Evolutionary conservation across 2,797 vertebrate species (phyloP), one percentile per base, ranked within the genome.

Genomic region (Anguilla megastoma): DNA sequence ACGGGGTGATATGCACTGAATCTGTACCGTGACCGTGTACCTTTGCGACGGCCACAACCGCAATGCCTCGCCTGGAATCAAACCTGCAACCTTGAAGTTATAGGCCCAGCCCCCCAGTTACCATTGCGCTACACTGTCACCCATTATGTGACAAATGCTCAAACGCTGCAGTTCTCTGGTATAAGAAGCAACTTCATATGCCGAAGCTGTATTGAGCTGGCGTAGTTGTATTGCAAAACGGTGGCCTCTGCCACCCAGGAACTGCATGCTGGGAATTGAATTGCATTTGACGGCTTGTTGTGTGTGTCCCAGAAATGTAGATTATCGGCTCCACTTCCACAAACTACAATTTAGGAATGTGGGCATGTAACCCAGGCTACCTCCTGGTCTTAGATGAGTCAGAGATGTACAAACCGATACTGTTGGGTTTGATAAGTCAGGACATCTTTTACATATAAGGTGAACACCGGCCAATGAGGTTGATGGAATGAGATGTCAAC

Each of bases 231-330:
- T 50, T 82, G 7, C 79, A 50, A 24, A 12, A 14, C 74, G 41
- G 74, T 79, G 45, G 18, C 79, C 48, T 82, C 21, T 82, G 24
- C 45, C 41, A 79, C 52, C 52, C 9, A 6, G 27, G 79, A 50
- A 50, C 1, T 83, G 86, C 79, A 52, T 83, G 86, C 86, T 87
- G 79, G 58, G 56, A 48, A 87, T 87, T n/a, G n/a, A 18, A 87
- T 60, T 87, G 76, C 76, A 83, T 66, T 87, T 87, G 24, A 58
- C 16, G 48, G 30, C 24, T 63, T 10, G 33, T 76, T n/a, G 0
- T 48, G 21, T 9, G 79, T 82, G 66, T 54, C 60, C 60, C 27
- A 74, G 71, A 74, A 36, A 74, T 2, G 8, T 10, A 16, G 30
- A 74, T 74, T 74, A 74, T 48, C 41, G 21, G 21, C 7, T 48